These are phyloP conservation scores for Microcebus jonahi DNA, from an alignment of 2,113 vertebrate genomes.

Conservation along the genomic window DNA sequence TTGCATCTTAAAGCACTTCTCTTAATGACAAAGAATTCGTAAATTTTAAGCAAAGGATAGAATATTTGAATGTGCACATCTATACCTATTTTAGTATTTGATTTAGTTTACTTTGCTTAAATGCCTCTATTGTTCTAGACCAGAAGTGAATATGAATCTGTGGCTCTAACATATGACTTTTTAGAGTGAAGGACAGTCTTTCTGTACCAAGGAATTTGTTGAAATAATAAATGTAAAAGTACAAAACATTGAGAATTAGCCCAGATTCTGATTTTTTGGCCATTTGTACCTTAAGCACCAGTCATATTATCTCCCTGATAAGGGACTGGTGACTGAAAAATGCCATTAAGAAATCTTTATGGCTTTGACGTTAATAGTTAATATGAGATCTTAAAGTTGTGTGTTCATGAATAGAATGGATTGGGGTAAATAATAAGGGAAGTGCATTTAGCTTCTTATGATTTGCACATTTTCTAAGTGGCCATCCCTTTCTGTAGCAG, in stretches of 20 bases:
- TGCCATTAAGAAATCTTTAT: constrained; percentile 77
- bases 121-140: constrained; percentile 78
- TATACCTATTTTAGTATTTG: constrained; percentile 80
- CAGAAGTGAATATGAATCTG: constrained; percentile 64
- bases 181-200: constrained; percentile 47
- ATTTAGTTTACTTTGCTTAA: constrained; percentile 69
- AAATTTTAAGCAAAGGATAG: constrained; percentile 72
- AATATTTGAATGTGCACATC: constrained; percentile 69
- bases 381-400: constrained; percentile 75
- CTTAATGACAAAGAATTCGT: constrained; percentile 75
- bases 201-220: constrained; percentile 37
- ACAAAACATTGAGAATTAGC: constrained; percentile 22
- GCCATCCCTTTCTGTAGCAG: background rate
- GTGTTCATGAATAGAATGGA: constrained; percentile 76
- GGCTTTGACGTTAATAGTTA: constrained; percentile 72
- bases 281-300: background rate
- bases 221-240: constrained; percentile 33
- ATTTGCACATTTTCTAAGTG: constrained; percentile 81
- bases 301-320: constrained; percentile 20
- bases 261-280: constrained; percentile 8
- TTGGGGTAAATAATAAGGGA: constrained; percentile 57
- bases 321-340: constrained; percentile 70
- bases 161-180: constrained; percentile 45
- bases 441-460: constrained; percentile 80
- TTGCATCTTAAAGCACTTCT: constrained; percentile 80